phyloP scores from a whole-genome alignment of 2,113 vertebrate genomes.

The Cyprinodon tularosa region DNA sequence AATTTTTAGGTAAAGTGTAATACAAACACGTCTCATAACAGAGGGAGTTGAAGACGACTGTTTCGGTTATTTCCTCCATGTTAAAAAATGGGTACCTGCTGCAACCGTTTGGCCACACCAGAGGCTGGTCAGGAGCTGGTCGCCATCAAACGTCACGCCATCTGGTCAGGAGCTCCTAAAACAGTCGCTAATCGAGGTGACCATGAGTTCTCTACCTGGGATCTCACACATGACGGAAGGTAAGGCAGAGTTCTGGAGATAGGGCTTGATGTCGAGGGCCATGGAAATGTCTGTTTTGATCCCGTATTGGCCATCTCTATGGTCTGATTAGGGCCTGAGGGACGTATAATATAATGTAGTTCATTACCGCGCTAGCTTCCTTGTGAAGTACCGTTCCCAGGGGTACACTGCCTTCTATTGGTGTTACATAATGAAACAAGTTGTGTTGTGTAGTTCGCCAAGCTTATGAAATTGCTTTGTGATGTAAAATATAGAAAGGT shows the following conservation, averaged over 20 bases:
- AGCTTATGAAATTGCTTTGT: slow-evolving; percentile 34
- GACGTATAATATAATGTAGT: slow-evolving; percentile 7
- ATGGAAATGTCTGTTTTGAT: background rate
- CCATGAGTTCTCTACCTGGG: slow-evolving; percentile 61
- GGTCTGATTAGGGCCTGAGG: background rate
- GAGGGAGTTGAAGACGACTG: background rate
- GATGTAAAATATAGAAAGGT: slow-evolving; percentile 17
- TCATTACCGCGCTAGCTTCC: slow-evolving; percentile 27
- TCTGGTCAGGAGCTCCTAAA: slow-evolving; percentile 36
- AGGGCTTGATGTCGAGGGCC: background rate
- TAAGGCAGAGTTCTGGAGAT: slow-evolving; percentile 31
- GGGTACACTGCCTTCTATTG: slow-evolving; percentile 1
- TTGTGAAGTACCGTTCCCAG: slow-evolving; percentile 4
- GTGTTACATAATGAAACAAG: slow-evolving; percentile 8
- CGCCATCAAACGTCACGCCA: slow-evolving; percentile 35
- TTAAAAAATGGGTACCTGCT: slow-evolving; percentile 53
- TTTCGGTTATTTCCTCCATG: no score
- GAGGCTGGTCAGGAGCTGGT: slow-evolving; percentile 54
- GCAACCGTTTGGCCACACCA: slow-evolving; percentile 32
- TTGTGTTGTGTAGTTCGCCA: slow-evolving; percentile 34
- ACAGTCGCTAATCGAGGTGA: slow-evolving; percentile 12
- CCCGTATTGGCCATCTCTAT: background rate
- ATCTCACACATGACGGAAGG: slow-evolving; percentile 51
- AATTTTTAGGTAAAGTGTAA: background rate
- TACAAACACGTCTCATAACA: background rate